Evolutionary conservation across 2,113 vertebrate species (phyloP).

Genomic region (Diphyllodes magnificus): DNA sequence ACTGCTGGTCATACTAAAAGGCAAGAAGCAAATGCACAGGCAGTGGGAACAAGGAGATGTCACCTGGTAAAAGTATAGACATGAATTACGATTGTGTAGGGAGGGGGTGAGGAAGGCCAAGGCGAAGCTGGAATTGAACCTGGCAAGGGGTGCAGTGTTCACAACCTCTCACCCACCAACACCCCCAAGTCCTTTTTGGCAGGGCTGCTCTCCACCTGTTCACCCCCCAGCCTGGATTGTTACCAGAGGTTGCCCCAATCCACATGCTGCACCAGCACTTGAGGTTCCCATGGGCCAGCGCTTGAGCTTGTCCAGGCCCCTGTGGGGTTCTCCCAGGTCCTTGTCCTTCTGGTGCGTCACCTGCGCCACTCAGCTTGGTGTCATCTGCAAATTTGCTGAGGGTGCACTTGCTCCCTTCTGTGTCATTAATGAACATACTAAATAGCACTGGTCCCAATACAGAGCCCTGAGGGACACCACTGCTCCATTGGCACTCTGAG

Average conservation of each 20-base stretch:
- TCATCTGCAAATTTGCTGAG: neutral
- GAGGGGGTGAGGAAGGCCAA: neutral
- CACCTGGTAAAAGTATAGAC: neutral
- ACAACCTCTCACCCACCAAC: neutral
- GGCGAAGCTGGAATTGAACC: neutral
- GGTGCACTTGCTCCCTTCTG: neutral
- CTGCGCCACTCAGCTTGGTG: neutral
- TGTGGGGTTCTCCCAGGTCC: neutral
- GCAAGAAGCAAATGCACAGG: neutral
- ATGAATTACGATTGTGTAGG: neutral
- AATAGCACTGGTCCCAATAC: neutral
- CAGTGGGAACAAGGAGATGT: neutral
- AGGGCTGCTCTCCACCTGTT: neutral
- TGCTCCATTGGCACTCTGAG: neutral
- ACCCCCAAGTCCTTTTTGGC: neutral
- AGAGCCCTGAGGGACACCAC: neutral
- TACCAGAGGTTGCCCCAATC: rapidly evolving
- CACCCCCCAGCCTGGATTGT: neutral
- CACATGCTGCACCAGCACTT: neutral
- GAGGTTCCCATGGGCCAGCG: neutral
- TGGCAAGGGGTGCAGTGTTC: neutral
- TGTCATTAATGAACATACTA: neutral
- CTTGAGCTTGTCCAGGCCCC: neutral
- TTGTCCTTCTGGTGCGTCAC: neutral
- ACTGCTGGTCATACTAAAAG: neutral